Evolutionary conservation across 2,888 invertebrate species (phyloP).

Genomic region (Habrosyne pyritoides): DNA sequence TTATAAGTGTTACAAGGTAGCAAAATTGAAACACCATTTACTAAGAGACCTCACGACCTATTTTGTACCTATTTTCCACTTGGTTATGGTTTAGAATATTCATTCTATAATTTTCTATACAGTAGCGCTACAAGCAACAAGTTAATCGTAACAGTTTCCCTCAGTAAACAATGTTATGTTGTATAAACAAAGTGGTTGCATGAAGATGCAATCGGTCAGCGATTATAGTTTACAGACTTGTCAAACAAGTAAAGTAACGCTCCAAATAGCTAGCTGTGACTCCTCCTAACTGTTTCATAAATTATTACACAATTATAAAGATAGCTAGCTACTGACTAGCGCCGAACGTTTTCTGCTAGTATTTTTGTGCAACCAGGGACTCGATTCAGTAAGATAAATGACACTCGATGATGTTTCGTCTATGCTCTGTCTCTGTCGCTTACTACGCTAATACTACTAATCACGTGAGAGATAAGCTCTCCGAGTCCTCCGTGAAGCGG

Average conservation of each 20-base stretch:
- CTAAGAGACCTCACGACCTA: background rate
- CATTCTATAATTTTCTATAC: background rate
- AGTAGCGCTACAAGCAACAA: background rate
- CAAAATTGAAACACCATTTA: background rate
- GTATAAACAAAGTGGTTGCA: background rate
- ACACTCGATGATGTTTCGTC: too few species aligned
- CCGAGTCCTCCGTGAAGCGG: too few species aligned
- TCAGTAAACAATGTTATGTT: background rate
- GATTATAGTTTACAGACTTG: constrained; percentile 12
- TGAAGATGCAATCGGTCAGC: constrained; percentile 6
- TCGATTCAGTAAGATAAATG: too few species aligned
- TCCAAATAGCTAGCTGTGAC: constrained; percentile 11
- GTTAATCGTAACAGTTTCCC: background rate
- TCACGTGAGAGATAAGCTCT: too few species aligned
- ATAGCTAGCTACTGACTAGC: background rate
- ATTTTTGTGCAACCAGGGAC: too few species aligned
- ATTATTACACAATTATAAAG: constrained; percentile 6
- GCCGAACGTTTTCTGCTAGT: background rate
- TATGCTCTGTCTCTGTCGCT: too few species aligned
- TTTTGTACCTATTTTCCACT: background rate
- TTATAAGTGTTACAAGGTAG: too few species aligned
- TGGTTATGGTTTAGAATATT: background rate
- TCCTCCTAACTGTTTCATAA: constrained; percentile 10
- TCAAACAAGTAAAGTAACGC: constrained; percentile 16
- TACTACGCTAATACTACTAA: too few species aligned